These are phyloP conservation scores for Aquatica leii DNA, from an alignment of 2,888 invertebrate species.

Conservation along the genomic window DNA sequence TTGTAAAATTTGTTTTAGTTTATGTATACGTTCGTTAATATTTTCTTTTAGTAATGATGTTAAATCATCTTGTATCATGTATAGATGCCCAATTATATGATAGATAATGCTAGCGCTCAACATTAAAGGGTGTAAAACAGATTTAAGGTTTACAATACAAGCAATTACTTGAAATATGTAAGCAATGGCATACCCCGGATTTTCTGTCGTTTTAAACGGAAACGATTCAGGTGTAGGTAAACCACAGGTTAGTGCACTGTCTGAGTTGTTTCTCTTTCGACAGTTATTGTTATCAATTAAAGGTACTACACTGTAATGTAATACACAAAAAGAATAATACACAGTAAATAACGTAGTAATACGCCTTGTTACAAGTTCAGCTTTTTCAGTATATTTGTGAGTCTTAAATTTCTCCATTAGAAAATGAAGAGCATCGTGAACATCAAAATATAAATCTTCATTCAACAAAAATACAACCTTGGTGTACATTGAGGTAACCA, in stretches of 20 bases:
- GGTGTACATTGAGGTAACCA: not conserved
- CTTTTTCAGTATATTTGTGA: not conserved
- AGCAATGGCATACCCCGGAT: not conserved
- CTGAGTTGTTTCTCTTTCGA: not conserved
- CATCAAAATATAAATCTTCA: not conserved
- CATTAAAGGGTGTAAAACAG: not conserved
- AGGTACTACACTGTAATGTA: slow-evolving; percentile 5
- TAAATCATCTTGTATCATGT: slow-evolving; percentile 4
- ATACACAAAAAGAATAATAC: not conserved
- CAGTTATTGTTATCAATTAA: slow-evolving; percentile 3
- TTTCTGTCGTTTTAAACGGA: not conserved
- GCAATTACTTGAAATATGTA: slow-evolving; percentile 3
- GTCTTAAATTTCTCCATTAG: slow-evolving; percentile 12
- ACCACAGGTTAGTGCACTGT: slow-evolving; percentile 13
- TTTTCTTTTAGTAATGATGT: not conserved
- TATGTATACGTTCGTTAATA: not conserved
- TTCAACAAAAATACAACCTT: not conserved
- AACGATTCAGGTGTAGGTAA: slow-evolving; percentile 16
- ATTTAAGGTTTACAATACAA: not conserved
- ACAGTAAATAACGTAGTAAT: not conserved
- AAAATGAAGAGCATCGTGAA: not conserved
- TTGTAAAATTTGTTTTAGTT: not conserved
- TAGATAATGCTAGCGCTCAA: slow-evolving; percentile 7
- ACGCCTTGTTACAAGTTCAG: slow-evolving; percentile 4
- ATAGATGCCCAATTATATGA: slow-evolving; percentile 11